A percentile compares a stretch with the other conserved stretches of the same genome.
Evolutionary conservation across 1,140 invertebrate genomes (phyloP).

Genomic region (Ips typographus): DNA sequence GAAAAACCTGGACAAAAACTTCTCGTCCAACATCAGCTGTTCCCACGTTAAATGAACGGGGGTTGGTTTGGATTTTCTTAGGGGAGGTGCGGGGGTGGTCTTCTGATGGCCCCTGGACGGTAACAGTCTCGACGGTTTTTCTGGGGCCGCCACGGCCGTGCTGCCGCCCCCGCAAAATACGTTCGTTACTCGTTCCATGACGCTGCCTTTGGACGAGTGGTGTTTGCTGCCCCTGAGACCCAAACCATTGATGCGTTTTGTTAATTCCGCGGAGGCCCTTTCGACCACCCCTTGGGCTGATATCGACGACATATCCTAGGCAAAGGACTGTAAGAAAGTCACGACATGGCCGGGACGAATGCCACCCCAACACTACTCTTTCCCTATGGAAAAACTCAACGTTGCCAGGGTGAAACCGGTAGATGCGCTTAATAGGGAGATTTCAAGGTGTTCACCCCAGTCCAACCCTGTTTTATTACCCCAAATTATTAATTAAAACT

Average conservation of each 20-base stretch:
- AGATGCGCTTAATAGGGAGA: too few relatives aligned
- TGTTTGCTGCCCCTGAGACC: conserved; percentile 67
- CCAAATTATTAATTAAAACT: too few relatives aligned
- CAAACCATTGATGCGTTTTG: conserved; percentile 83
- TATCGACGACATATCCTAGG: conserved; percentile 54
- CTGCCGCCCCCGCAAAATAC: conserved; percentile 79
- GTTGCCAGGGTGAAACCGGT: too few relatives aligned
- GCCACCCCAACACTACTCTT: neutral
- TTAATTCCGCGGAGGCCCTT: conserved; percentile 82
- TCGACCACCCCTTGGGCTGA: conserved; percentile 82
- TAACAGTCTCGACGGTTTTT: conserved; percentile 55
- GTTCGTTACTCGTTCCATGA: conserved; percentile 82
- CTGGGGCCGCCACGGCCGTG: conserved; percentile 50
- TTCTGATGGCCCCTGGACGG: conserved; percentile 46
- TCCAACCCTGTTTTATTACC: too few relatives aligned
- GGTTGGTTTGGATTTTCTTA: conserved; percentile 35
- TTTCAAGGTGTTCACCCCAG: too few relatives aligned
- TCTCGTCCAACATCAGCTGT: conserved; percentile 78
- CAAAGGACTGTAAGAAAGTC: neutral
- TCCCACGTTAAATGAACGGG: conserved; percentile 65
- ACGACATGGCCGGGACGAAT: conserved; percentile 8
- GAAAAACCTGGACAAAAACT: conserved; percentile 83
- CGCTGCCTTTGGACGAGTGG: conserved; percentile 62
- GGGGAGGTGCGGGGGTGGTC: conserved; percentile 19
- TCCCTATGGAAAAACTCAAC: too few relatives aligned